phyloP scores from a whole-genome alignment of 1,140 invertebrate genomes.

The Drosophila watanabei region DNA sequence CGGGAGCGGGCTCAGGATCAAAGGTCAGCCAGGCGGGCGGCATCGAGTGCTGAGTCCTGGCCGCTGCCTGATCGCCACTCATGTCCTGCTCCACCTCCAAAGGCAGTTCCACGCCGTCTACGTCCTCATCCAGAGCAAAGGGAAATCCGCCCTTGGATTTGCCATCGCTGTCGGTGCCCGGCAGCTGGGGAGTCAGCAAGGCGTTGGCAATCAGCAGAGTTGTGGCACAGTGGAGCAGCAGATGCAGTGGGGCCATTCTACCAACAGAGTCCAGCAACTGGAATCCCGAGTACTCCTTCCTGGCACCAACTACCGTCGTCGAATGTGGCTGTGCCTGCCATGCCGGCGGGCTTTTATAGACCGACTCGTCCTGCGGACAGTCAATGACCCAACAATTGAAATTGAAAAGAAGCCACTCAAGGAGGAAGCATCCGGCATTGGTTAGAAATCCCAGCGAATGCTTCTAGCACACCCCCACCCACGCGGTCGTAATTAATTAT shows the following conservation, averaged over 20 bases:
- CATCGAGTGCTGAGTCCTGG: constrained; percentile 44
- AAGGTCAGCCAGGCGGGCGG: constrained; percentile 70
- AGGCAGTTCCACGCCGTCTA: constrained; percentile 64
- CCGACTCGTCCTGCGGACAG: constrained; percentile 29
- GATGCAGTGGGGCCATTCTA: constrained; percentile 74
- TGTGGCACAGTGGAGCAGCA: constrained; percentile 69
- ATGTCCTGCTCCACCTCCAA: constrained; percentile 63
- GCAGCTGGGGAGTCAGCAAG: constrained; percentile 50
- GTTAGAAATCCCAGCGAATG: constrained; percentile 10
- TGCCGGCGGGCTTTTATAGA: constrained; percentile 61
- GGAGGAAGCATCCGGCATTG: constrained; percentile 14
- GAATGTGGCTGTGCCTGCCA: constrained; percentile 52
- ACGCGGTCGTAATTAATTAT: constrained; percentile 71
- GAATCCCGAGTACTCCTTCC: constrained; percentile 17
- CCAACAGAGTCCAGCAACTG: constrained; percentile 33
- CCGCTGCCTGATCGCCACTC: constrained; percentile 12
- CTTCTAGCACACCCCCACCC: not conserved
- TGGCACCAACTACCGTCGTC: constrained; percentile 17
- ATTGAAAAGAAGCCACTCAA: constrained; percentile 81
- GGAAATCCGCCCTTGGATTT: constrained; percentile 60
- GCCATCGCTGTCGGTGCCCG: constrained; percentile 43
- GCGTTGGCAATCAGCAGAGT: constrained; percentile 67
- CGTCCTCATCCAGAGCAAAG: constrained; percentile 64
- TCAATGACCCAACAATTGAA: constrained; percentile 68
- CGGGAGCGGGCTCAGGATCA: constrained; percentile 46